These are phyloP conservation scores for Lingula anatina DNA, from an alignment of 2,888 invertebrate species.

Conservation along the genomic window DNA sequence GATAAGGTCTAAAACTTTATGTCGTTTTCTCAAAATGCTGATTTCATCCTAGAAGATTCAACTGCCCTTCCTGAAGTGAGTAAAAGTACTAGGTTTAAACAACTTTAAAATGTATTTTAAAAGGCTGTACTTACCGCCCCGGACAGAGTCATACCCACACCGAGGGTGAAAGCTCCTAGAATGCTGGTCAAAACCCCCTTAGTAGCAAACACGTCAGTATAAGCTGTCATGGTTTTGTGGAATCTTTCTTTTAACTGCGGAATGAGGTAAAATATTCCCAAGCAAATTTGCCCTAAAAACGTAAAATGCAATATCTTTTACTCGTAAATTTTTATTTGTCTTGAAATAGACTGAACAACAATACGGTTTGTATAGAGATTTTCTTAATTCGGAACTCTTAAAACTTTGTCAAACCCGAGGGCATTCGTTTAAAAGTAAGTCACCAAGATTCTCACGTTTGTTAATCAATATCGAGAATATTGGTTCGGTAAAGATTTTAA, in stretches of 20 bases:
- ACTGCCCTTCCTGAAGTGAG: too few species aligned
- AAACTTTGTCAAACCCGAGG: too few species aligned
- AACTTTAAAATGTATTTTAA: background rate
- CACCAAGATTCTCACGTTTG: too few species aligned
- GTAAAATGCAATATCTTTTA: too few species aligned
- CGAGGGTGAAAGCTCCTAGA: conserved; percentile 17
- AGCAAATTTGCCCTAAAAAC: conserved; percentile 20
- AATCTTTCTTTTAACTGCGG: conserved; percentile 12
- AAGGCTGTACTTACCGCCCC: conserved; percentile 16
- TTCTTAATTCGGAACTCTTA: background rate
- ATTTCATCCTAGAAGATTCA: background rate
- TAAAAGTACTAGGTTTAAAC: too few species aligned
- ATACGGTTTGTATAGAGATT: background rate
- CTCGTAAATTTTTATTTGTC: too few species aligned
- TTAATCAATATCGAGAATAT: too few species aligned
- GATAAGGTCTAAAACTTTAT: background rate
- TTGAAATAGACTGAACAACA: too few species aligned
- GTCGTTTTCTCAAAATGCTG: background rate
- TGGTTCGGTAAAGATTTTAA: too few species aligned
- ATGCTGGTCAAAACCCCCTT: conserved; percentile 14
- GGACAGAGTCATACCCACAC: conserved; percentile 20
- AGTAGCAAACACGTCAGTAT: conserved; percentile 8
- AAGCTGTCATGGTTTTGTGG: conserved; percentile 8
- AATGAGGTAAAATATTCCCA: conserved; percentile 17
- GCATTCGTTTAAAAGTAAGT: too few species aligned